Percentiles rank a stretch among this genome's conserved stretches.
phyloP scores from a whole-genome alignment of 2,797 vertebrate species.

The Falco columbarius region DNA sequence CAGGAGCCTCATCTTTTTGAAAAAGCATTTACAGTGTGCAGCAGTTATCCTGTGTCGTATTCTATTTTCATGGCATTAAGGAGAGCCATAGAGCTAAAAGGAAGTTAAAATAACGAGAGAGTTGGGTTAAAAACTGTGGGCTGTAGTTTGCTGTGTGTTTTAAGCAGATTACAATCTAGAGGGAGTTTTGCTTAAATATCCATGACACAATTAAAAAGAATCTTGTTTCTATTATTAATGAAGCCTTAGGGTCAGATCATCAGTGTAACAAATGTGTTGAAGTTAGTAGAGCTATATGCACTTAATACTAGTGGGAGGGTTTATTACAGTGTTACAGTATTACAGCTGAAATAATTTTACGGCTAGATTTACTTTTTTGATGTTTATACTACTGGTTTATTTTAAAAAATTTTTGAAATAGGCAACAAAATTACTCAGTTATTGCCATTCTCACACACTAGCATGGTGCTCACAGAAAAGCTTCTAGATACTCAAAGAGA shows the following conservation, averaged over 20 bases:
- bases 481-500: background rate
- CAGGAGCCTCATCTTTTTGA: background rate
- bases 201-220: conserved; percentile 65
- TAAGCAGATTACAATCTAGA: conserved; percentile 54
- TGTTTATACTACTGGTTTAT: background rate
- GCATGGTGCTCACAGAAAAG: background rate
- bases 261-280: background rate
- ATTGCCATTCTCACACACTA: background rate
- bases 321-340: background rate
- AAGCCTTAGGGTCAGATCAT: conserved; percentile 47
- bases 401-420: background rate
- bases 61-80: background rate
- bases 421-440: background rate
- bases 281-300: background rate
- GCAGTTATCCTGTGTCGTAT: background rate
- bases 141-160: conserved; percentile 12
- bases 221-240: conserved; percentile 65
- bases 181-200: conserved; percentile 68
- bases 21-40: background rate
- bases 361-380: background rate
- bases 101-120: background rate
- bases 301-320: background rate
- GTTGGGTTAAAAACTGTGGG: background rate
- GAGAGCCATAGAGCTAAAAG: background rate
- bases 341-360: conserved; percentile 6